phyloP scores from a whole-genome alignment of 1,140 invertebrate species.

The Euschistus heros region DNA sequence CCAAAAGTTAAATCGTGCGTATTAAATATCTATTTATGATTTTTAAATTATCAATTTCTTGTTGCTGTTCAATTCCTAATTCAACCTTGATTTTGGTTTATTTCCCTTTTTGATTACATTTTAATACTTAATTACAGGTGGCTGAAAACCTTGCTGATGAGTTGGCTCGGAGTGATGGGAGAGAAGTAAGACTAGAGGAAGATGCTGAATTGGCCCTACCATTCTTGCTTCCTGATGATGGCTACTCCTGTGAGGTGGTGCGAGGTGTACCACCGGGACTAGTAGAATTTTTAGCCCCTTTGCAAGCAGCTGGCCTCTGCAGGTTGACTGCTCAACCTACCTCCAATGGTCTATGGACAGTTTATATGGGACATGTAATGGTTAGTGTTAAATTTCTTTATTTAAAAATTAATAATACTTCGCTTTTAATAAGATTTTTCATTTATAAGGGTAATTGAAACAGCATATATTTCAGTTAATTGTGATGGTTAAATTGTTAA shows the following conservation, averaged over 20 bases:
- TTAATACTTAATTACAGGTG: constrained; percentile 41
- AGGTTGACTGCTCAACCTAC: constrained; percentile 79
- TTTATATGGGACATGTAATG: constrained; percentile 64
- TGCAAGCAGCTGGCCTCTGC: constrained; percentile 78
- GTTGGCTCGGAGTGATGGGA: constrained; percentile 75
- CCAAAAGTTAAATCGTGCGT: too few species aligned
- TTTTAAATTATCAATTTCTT: too few species aligned
- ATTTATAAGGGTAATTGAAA: too few species aligned
- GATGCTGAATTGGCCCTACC: constrained; percentile 79
- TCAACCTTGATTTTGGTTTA: too few species aligned
- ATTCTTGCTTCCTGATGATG: constrained; percentile 90
- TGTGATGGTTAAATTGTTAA: too few species aligned
- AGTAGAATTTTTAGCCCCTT: constrained; percentile 79
- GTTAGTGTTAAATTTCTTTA: constrained; percentile 22
- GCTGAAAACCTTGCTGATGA: constrained; percentile 91
- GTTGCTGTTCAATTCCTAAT: too few species aligned
- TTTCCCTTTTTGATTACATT: too few species aligned
- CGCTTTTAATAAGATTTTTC: too few species aligned
- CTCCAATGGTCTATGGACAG: constrained; percentile 86
- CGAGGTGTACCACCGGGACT: constrained; percentile 75
- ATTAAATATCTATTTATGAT: too few species aligned
- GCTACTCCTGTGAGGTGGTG: constrained; percentile 94
- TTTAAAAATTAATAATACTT: neutral
- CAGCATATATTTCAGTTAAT: too few species aligned
- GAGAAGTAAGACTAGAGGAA: constrained; percentile 72